Conservation (phyloP, 2,888 invertebrate genomes). For the Philopedon plagiatum region DNA sequence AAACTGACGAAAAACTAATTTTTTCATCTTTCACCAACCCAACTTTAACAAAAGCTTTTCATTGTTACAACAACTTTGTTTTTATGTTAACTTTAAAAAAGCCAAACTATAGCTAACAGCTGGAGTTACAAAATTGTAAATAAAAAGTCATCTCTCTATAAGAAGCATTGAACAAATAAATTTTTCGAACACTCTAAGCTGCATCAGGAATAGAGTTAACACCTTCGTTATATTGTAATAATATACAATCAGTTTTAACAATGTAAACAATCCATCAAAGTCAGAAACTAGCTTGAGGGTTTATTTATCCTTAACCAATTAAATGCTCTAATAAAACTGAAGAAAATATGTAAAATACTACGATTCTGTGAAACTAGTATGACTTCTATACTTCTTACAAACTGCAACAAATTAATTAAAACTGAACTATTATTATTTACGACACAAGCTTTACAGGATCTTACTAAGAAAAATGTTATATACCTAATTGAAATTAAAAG, state of each 20-base stretch:
- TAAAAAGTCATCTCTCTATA: background rate
- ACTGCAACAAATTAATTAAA: background rate
- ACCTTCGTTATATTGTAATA: constrained; percentile 20
- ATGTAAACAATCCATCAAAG: constrained; percentile 36
- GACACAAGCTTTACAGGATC: no score
- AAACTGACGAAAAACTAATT: no score
- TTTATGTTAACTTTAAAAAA: background rate
- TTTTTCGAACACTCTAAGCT: background rate
- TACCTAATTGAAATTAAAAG: no score
- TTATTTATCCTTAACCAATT: constrained; percentile 19
- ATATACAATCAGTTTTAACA: constrained; percentile 29
- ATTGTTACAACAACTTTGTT: background rate
- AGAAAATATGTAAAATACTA: background rate
- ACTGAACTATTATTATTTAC: no score
- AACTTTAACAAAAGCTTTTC: no score
- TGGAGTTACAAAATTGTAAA: background rate
- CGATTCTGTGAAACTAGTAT: background rate
- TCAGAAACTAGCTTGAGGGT: constrained; percentile 1
- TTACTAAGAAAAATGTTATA: no score
- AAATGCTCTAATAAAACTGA: constrained; percentile 2
- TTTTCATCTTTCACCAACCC: no score
- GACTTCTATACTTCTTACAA: background rate
- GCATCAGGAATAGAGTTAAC: constrained; percentile 17
- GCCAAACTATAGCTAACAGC: background rate
- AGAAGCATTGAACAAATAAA: background rate